A percentile compares a stretch with the other conserved stretches of the same genome.
phyloP scores from a whole-genome alignment of 2,797 vertebrate species.

The Lepilemur ruficaudatus region DNA sequence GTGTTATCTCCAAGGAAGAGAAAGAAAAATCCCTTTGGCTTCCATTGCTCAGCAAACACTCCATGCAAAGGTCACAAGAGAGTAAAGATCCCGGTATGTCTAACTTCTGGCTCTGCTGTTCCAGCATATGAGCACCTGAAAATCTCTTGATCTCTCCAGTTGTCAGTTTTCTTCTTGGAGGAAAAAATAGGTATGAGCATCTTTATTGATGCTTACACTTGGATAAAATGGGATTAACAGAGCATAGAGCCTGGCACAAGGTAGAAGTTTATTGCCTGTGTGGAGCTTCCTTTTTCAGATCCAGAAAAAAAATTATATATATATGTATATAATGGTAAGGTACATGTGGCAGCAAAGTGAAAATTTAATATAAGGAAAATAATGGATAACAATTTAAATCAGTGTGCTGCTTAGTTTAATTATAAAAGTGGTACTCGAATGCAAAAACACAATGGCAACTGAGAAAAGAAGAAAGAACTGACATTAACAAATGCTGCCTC shows the following conservation, averaged over 20 bases:
- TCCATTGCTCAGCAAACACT: not conserved
- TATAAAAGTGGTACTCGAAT: not conserved
- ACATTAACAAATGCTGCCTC: not conserved
- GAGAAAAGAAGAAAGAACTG: conserved; percentile 26
- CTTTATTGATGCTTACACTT: not conserved
- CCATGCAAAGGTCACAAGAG: not conserved
- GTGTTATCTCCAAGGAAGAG: not conserved
- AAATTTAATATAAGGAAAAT: not conserved
- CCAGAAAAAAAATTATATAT: too few species aligned
- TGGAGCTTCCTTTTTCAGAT: not conserved
- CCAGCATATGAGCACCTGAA: not conserved
- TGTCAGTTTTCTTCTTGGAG: not conserved
- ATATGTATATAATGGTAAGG: not conserved
- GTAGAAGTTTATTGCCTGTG: not conserved
- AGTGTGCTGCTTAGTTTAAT: not conserved
- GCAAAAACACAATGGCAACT: not conserved
- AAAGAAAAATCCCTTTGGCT: not conserved
- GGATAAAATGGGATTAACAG: not conserved
- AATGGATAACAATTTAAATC: not conserved
- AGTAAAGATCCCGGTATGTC: not conserved
- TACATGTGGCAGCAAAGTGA: not conserved
- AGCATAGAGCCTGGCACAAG: not conserved
- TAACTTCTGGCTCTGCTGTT: not conserved
- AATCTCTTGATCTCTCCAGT: conserved; percentile 40
- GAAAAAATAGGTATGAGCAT: not conserved